These are phyloP conservation scores for Panthera leo DNA, from an alignment of 2,113 vertebrate genomes.

Conservation along the genomic window DNA sequence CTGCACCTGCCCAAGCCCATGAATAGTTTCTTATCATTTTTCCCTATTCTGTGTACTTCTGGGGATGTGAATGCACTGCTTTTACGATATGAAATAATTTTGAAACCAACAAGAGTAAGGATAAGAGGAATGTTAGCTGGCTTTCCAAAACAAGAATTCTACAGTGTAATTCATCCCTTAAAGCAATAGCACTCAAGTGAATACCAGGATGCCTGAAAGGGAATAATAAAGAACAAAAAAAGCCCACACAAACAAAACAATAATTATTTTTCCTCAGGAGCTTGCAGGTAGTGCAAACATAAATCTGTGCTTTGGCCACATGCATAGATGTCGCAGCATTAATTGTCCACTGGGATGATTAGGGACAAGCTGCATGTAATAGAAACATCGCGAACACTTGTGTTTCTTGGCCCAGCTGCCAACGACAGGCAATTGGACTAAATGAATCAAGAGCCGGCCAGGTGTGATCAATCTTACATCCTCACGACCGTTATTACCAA, in stretches of 20 bases:
- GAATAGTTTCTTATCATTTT: not conserved
- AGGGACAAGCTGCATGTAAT: not conserved
- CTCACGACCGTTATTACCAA: not conserved
- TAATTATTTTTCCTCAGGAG: not conserved
- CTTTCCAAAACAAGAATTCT: slow-evolving; percentile 10
- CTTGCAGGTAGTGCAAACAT: not conserved
- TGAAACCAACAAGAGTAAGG: not conserved
- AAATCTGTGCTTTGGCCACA: not conserved
- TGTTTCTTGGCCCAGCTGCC: rapidly evolving
- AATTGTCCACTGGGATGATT: not conserved
- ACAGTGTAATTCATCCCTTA: not conserved
- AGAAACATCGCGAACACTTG: not conserved
- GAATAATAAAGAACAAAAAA: not conserved
- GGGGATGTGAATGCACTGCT: not conserved
- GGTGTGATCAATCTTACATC: not conserved
- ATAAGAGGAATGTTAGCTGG: not conserved
- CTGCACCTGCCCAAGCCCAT: not conserved
- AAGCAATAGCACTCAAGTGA: not conserved
- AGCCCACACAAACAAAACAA: not conserved
- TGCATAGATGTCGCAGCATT: not conserved
- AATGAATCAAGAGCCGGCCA: not conserved
- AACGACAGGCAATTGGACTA: not conserved
- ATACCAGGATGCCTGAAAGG: not conserved
- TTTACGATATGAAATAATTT: not conserved
- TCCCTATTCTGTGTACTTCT: not conserved